Evolutionary conservation across 1,140 invertebrate genomes (phyloP), one percentile per base, ranked within the genome.

Genomic region (Scaptomyza hsui): DNA sequence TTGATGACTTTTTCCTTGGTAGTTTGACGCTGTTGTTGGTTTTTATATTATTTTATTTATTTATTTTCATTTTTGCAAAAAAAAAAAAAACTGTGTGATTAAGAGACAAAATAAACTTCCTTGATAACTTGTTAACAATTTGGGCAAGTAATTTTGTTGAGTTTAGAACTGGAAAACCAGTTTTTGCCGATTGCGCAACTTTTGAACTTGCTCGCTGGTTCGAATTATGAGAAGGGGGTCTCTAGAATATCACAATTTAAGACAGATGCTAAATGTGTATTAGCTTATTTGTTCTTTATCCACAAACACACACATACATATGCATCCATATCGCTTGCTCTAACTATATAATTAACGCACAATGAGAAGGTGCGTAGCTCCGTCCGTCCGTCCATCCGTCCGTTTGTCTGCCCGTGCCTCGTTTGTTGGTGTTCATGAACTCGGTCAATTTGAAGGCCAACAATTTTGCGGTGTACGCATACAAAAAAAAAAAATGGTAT

Each of bases 51-150:
- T 59, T 75, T 60, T 59, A 29, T 78, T 72, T 62, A 10, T 47
- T 12, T 10, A 10, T 51, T 37, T 69, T 13, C 32, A 29, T 13
- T 42, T 52, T 48, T 69, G 35, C 12, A 48, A 26, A 29, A 59
- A 13, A 52, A n/a, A 15, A 47, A 32, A 47, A 68, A 41, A 53
- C 37, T 32, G 19, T 52, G 49, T 55, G 57, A 35, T 45, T 15
- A 59, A 35, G 49, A 63, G 51, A 68, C 53, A 48, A 39, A 55
- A 69, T 69, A 76, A 80, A 78, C 69, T 86, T 81, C 81, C 77
- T 86, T 73, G 82, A 86, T 86, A 77, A 81, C 81, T 86, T 85
- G 81, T 88, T 85, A 85, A 85, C 82, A 85, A 86, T 85, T 86
- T 79, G 63, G 64, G 72, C 72, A 79, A 73, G 73, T 72, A 67